Percentiles rank a stretch among this genome's conserved stretches.
Evolutionary conservation across 2,113 vertebrate species (phyloP).

Genomic region (Calyptomena viridis): DNA sequence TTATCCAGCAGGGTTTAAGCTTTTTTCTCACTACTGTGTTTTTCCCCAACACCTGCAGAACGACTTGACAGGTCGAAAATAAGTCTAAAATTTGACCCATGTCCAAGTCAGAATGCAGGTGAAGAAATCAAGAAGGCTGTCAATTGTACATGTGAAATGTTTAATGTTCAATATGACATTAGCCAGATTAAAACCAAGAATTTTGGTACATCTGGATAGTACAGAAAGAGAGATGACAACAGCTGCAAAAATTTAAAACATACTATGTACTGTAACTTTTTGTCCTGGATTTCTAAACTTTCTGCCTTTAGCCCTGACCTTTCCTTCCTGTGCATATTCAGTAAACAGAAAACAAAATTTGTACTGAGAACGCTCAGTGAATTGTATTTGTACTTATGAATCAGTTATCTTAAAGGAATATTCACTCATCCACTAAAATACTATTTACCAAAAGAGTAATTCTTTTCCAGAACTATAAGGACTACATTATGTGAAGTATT

Average conservation of each 20-base stretch:
- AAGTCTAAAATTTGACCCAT: neutral
- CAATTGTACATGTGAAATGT: neutral
- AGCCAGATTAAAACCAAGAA: neutral
- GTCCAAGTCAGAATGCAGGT: neutral
- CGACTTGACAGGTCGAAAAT: neutral
- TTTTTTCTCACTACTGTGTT: neutral
- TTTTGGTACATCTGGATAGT: neutral
- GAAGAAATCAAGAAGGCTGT: constrained; percentile 28
- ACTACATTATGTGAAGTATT: neutral
- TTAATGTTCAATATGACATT: neutral
- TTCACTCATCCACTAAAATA: neutral
- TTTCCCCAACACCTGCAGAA: neutral
- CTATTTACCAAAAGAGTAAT: neutral
- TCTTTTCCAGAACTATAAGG: neutral
- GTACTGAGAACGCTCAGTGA: neutral
- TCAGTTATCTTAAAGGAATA: neutral
- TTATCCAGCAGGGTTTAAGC: neutral
- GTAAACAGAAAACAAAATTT: neutral
- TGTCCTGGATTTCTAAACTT: constrained; percentile 14
- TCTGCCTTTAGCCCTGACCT: constrained; percentile 19
- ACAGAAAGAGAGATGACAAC: neutral
- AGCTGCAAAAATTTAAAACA: constrained; percentile 17
- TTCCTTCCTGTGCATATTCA: neutral
- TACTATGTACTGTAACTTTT: neutral
- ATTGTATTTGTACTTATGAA: neutral